Percentiles rank a stretch among this genome's conserved stretches.
phyloP scores from a whole-genome alignment of 2,888 invertebrate genomes.

The Furcula furcula region DNA sequence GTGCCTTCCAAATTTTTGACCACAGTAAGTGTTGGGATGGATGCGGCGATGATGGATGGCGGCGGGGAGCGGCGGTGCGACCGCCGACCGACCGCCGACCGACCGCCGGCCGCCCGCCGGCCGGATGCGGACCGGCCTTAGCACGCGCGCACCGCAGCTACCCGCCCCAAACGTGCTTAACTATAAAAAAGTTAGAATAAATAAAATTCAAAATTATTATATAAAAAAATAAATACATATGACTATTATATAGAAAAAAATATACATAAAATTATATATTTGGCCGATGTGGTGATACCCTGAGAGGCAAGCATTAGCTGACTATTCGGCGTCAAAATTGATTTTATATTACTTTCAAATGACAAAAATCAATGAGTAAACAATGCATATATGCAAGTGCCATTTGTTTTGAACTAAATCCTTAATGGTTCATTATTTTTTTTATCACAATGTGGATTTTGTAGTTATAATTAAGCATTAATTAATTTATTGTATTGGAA shows the following conservation, averaged over 20 bases:
- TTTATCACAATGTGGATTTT: constrained; percentile 58
- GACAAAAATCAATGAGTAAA: constrained; percentile 55
- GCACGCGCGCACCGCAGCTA: constrained; percentile 11
- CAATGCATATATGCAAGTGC: constrained; percentile 77
- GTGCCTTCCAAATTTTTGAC: constrained; percentile 89
- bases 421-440: constrained; percentile 51
- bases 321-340: constrained; percentile 77
- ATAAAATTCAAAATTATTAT: constrained; percentile 82
- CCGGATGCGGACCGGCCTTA: too few species aligned
- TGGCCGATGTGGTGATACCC: constrained; percentile 86
- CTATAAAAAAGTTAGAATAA: constrained; percentile 75
- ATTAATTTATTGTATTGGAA: constrained; percentile 62
- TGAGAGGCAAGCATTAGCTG: constrained; percentile 85
- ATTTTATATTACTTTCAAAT: constrained; percentile 54
- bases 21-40: constrained; percentile 82
- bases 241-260: constrained; percentile 80
- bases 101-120: too few species aligned
- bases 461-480: constrained; percentile 59
- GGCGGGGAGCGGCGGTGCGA: constrained; percentile 33
- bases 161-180: constrained; percentile 66
- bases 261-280: constrained; percentile 79
- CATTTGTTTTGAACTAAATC: constrained; percentile 72
- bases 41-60: constrained; percentile 74
- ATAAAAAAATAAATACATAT: constrained; percentile 79
- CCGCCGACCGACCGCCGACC: too few species aligned